A percentile compares a stretch with the other conserved stretches of the same genome.
These are phyloP conservation scores for Chionodraco myersi DNA, from an alignment of 2,113 vertebrate genomes.

Conservation along the genomic window DNA sequence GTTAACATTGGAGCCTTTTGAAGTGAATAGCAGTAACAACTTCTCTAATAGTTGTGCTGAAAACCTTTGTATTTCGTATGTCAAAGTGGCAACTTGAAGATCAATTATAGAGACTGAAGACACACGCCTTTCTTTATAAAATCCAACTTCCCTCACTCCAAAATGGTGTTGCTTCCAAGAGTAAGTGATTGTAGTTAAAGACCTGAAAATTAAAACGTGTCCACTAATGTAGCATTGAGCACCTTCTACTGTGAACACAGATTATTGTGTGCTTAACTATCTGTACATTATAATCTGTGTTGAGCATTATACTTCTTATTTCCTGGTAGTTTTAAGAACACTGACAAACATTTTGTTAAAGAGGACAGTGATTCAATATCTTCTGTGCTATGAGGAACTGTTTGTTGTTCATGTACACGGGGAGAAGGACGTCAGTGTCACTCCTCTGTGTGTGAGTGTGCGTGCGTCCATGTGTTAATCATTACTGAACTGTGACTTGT, in stretches of 20 bases:
- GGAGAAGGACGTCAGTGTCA: constrained; percentile 27
- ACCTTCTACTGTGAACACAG: background rate
- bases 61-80: background rate
- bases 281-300: background rate
- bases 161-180: background rate
- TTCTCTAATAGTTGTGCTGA: background rate
- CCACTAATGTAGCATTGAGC: background rate
- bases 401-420: constrained; percentile 37
- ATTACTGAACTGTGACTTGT: constrained; percentile 49
- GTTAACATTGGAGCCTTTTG: background rate
- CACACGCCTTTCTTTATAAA: background rate
- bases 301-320: background rate
- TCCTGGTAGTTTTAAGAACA: background rate
- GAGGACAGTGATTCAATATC: constrained; percentile 24
- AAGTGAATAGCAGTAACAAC: background rate
- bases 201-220: background rate
- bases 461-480: constrained; percentile 45
- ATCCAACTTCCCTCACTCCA: too few species aligned
- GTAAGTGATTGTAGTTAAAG: background rate
- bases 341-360: background rate
- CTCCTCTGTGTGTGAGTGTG: constrained; percentile 13
- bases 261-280: background rate
- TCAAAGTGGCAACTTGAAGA: background rate
- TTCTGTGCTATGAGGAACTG: constrained; percentile 13
- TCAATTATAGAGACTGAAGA: background rate